Evolutionary conservation across 2,797 vertebrate genomes (phyloP).

Genomic region (Spheniscus humboldti): DNA sequence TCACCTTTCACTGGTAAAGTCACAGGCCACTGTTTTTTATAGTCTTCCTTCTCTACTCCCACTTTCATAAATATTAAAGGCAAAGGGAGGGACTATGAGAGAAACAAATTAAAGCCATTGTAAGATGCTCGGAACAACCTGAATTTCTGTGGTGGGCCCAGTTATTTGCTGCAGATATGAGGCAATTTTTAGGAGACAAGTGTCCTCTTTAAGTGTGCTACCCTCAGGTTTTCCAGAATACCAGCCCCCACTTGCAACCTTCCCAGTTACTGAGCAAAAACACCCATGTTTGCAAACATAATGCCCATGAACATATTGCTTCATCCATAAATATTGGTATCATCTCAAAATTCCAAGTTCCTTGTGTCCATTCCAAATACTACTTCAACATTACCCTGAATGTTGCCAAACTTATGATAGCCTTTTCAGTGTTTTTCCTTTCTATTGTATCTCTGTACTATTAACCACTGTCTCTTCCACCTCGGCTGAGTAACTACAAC

Average conservation of each 20-base stretch:
- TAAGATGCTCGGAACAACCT: not conserved
- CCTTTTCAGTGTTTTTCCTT: not conserved
- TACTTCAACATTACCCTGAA: not conserved
- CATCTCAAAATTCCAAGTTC: not conserved
- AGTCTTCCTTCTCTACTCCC: not conserved
- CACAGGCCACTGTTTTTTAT: not conserved
- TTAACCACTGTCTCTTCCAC: not conserved
- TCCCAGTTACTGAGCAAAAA: not conserved
- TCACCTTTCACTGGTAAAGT: not conserved
- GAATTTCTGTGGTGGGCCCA: not conserved
- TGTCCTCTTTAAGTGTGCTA: not conserved
- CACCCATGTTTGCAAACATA: not conserved
- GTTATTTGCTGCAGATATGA: not conserved
- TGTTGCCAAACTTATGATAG: not conserved
- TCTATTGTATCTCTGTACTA: not conserved
- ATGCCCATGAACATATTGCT: not conserved
- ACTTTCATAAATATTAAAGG: not conserved
- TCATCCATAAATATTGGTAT: not conserved
- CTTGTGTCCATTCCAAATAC: not conserved
- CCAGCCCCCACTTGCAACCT: not conserved
- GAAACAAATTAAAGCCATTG: rapidly evolving
- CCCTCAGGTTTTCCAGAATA: not conserved
- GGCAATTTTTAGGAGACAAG: not conserved
- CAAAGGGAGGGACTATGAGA: not conserved
- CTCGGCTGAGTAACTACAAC: not conserved